A percentile compares a stretch with the other conserved stretches of the same genome.
These are phyloP conservation scores for Pseudachorutes palmiensis DNA, from an alignment of 1,140 invertebrate genomes.

Conservation along the genomic window DNA sequence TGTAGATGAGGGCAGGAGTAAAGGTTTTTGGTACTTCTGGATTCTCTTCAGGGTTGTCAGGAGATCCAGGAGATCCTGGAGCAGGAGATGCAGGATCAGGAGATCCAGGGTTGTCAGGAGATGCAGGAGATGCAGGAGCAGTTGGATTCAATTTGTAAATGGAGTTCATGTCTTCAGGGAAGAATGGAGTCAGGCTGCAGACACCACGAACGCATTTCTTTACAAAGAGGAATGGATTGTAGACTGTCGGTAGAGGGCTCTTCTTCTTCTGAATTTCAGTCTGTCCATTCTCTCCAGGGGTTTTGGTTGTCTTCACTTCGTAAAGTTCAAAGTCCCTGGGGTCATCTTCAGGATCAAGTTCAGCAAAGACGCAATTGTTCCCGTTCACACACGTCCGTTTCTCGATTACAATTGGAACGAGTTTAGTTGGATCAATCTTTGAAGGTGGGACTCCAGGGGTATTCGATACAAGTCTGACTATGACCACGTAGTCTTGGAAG, in stretches of 20 bases:
- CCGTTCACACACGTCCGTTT: background rate
- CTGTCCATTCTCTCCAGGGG: background rate
- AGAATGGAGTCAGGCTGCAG: background rate
- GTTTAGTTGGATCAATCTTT: background rate
- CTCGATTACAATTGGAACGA: background rate
- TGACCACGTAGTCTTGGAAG: background rate
- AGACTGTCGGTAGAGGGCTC: background rate
- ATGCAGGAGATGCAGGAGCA: background rate
- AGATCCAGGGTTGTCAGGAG: background rate
- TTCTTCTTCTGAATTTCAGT: background rate
- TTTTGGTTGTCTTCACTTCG: background rate
- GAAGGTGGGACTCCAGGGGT: background rate
- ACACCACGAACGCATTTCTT: background rate
- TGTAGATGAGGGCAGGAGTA: background rate
- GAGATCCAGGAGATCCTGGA: background rate
- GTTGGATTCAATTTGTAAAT: background rate
- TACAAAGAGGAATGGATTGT: background rate
- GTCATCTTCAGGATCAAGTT: background rate
- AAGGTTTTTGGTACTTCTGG: no score
- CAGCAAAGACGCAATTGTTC: background rate
- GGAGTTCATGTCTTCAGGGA: background rate
- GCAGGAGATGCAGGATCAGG: background rate
- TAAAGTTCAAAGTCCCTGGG: background rate
- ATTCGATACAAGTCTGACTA: background rate
- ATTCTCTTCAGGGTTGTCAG: no score